phyloP scores from a whole-genome alignment of 2,113 vertebrate species.

The Gobio gobio region DNA sequence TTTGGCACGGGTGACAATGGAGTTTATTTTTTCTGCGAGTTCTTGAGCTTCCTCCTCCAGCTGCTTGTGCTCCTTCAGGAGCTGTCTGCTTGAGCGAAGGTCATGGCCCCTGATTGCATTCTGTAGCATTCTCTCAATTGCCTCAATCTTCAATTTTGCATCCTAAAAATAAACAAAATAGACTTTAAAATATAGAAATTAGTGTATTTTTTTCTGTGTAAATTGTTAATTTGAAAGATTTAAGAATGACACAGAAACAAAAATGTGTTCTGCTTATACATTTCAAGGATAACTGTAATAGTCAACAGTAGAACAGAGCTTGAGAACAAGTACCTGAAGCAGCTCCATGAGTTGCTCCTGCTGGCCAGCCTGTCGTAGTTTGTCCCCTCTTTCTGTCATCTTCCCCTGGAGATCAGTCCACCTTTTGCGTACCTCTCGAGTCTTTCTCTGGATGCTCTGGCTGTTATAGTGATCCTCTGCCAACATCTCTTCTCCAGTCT shows the following conservation, averaged over 20 bases:
- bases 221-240: not conserved
- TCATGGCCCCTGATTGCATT: constrained; percentile 78
- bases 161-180: constrained; percentile 71
- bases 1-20: constrained; percentile 79
- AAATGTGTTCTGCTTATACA: not conserved
- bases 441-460: constrained; percentile 72
- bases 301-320: constrained; percentile 6
- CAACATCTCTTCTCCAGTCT: constrained; percentile 81
- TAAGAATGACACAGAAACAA: not conserved
- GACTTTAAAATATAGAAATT: not conserved
- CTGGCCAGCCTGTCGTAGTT: constrained; percentile 83
- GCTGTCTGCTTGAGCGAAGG: constrained; percentile 78
- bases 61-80: constrained; percentile 83
- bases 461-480: constrained; percentile 69
- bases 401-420: constrained; percentile 82
- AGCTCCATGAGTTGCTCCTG: constrained; percentile 88
- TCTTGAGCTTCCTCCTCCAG: constrained; percentile 81
- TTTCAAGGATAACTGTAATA: not conserved
- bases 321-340: constrained; percentile 77
- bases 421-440: constrained; percentile 70
- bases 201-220: not conserved
- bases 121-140: constrained; percentile 82
- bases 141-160: constrained; percentile 83
- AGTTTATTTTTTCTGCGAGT: constrained; percentile 84
- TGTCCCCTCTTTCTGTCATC: constrained; percentile 82